Evolutionary conservation across 2,113 vertebrate genomes (phyloP).

Genomic region (Aramus guarauna): DNA sequence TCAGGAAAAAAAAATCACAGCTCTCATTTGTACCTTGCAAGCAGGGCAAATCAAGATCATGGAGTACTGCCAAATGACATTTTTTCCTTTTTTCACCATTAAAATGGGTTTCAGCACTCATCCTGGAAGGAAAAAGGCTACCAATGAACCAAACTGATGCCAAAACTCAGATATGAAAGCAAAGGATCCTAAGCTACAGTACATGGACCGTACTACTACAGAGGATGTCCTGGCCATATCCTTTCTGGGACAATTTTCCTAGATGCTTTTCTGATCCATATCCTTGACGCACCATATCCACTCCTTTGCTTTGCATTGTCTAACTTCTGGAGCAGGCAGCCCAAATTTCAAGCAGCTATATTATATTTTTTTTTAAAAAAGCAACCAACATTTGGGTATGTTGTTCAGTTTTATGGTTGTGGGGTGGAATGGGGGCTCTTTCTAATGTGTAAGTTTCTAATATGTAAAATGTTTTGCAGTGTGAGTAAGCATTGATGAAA

Average conservation of each 20-base stretch:
- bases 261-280: not conserved
- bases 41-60: not conserved
- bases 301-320: not conserved
- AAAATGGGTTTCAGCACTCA: not conserved
- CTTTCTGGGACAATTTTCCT: not conserved
- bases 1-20: not conserved
- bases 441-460: not conserved
- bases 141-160: not conserved
- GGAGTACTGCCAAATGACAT: not conserved
- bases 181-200: not conserved
- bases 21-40: not conserved
- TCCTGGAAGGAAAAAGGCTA: not conserved
- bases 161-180: not conserved
- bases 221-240: not conserved
- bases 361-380: not conserved
- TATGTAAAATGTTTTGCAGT: fast-evolving
- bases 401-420: not conserved
- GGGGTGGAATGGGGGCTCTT: not conserved
- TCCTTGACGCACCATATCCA: not conserved
- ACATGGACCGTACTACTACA: not conserved
- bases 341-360: not conserved
- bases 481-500: not conserved
- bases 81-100: not conserved
- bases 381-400: not conserved
- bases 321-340: not conserved